phyloP scores from a whole-genome alignment of 2,113 vertebrate species.

The Columba livia region DNA sequence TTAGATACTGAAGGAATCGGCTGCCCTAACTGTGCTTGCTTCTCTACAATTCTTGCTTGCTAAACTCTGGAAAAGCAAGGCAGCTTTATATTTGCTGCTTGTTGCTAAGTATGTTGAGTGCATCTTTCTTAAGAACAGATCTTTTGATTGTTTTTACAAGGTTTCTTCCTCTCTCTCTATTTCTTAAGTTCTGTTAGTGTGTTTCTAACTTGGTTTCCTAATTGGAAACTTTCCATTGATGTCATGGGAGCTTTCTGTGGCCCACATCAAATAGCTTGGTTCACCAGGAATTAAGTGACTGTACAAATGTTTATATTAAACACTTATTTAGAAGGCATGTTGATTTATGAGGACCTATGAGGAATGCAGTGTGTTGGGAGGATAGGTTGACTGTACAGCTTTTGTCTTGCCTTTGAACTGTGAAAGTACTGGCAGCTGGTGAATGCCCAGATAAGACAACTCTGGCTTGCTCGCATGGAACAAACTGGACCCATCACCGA shows the following conservation, averaged over 20 bases:
- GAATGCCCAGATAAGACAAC: background rate
- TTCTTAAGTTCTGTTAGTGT: background rate
- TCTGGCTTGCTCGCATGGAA: background rate
- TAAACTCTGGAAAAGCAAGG: background rate
- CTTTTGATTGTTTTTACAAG: background rate
- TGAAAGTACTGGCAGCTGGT: background rate
- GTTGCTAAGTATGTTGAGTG: background rate
- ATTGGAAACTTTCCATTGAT: constrained; percentile 38
- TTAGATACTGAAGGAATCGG: background rate
- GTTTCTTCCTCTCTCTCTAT: background rate
- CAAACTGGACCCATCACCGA: background rate
- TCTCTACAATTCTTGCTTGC: fast-evolving
- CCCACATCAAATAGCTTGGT: background rate
- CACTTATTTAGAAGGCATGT: constrained; percentile 37
- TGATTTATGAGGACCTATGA: constrained; percentile 1
- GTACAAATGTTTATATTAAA: constrained; percentile 52
- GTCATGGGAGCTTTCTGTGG: constrained; percentile 22
- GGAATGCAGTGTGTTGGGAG: constrained; percentile 36
- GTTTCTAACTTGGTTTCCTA: background rate
- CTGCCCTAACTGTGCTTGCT: background rate
- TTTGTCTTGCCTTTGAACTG: constrained; percentile 29
- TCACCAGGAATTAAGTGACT: constrained; percentile 38
- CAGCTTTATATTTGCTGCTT: background rate
- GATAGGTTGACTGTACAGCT: background rate
- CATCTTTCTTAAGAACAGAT: background rate